Percentiles rank a stretch among this genome's conserved stretches.
These are phyloP conservation scores for Misgurnus anguillicaudatus DNA, from an alignment of 2,113 vertebrate species.

Conservation along the genomic window DNA sequence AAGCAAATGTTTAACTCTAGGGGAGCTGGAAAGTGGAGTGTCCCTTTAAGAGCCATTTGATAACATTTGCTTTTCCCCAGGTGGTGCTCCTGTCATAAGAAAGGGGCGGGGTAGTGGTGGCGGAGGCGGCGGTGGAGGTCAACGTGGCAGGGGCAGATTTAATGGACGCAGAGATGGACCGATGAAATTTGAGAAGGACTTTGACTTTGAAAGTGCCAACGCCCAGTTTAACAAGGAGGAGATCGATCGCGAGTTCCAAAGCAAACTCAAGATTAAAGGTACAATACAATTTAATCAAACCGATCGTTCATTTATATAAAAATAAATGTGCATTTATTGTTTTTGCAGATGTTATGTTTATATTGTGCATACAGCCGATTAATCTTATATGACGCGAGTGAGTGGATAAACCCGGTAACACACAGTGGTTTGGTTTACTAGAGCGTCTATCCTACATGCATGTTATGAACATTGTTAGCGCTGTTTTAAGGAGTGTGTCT, in stretches of 20 bases:
- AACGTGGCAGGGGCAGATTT: constrained; percentile 88
- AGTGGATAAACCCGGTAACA: no score
- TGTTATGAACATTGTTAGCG: no score
- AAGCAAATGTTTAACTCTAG: no score
- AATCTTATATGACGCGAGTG: not conserved
- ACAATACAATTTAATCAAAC: not conserved
- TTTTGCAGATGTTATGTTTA: no score
- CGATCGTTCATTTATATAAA: no score
- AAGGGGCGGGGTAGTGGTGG: constrained; percentile 81
- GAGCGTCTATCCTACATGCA: no score
- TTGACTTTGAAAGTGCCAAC: constrained; percentile 98
- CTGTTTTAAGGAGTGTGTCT: no score
- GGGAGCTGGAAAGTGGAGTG: no score
- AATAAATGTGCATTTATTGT: no score
- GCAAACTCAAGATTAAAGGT: constrained; percentile 98
- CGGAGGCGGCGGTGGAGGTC: constrained; percentile 79
- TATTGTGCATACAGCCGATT: not conserved
- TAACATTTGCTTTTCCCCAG: constrained; percentile 29
- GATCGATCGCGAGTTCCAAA: constrained; percentile 96
- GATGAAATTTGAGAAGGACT: constrained; percentile 99
- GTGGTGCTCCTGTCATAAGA: constrained; percentile 75
- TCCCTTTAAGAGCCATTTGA: not conserved
- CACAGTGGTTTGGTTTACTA: no score
- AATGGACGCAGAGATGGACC: constrained; percentile 87
- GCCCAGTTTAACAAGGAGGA: constrained; percentile 99